Conservation (phyloP, 2,113 vertebrate species). For the Pelmatolapia mariae region DNA sequence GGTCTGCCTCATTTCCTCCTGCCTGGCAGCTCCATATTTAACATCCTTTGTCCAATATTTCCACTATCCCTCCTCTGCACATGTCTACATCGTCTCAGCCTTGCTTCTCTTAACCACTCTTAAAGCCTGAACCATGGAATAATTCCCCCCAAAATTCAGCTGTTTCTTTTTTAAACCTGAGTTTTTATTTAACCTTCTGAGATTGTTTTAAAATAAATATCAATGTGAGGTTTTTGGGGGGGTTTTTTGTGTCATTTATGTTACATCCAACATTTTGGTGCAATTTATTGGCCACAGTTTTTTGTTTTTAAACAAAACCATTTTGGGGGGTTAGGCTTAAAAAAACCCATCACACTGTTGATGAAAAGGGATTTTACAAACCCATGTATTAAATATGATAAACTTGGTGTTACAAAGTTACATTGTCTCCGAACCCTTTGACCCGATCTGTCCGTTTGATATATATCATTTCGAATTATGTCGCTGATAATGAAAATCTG, state of each 20-base stretch:
- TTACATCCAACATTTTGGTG: background rate
- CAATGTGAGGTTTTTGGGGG: background rate
- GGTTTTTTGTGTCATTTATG: background rate
- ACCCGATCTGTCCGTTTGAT: background rate
- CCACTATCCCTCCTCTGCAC: background rate
- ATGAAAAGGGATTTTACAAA: background rate
- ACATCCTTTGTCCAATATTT: background rate
- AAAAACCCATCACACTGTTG: background rate
- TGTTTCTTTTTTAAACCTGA: background rate
- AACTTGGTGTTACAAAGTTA: background rate
- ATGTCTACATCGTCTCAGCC: background rate
- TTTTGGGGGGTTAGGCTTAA: background rate
- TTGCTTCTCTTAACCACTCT: background rate
- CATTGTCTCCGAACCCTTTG: accelerated
- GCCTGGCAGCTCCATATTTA: background rate
- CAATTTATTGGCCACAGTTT: background rate
- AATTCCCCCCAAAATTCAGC: accelerated
- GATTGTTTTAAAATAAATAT: background rate
- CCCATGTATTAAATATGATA: background rate
- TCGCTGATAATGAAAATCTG: background rate
- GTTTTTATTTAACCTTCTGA: background rate
- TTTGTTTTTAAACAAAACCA: background rate
- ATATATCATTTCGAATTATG: background rate
- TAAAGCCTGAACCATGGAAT: background rate
- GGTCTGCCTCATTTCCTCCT: background rate